These are phyloP conservation scores for Parnassius apollo DNA, from an alignment of 2,888 invertebrate species.

Conservation along the genomic window DNA sequence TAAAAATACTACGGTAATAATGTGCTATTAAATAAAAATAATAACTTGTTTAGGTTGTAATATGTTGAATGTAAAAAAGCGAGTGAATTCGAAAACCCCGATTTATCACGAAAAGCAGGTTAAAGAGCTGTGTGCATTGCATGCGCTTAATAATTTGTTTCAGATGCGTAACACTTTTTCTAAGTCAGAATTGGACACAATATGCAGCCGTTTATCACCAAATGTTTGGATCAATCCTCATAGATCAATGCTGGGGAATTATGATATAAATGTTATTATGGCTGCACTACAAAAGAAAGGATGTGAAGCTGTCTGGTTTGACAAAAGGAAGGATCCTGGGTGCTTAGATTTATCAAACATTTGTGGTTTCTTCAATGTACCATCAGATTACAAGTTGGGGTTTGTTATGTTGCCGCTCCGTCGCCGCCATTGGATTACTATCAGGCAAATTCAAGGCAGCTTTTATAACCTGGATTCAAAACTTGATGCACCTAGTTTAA, in stretches of 20 bases:
- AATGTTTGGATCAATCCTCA: conserved; percentile 97
- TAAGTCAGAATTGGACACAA: conserved; percentile 91
- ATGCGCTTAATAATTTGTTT: conserved; percentile 97
- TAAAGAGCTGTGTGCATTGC: conserved; percentile 95
- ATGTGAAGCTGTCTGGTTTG: conserved; percentile 97
- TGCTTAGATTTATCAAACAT: conserved; percentile 88
- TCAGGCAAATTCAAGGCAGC: conserved; percentile 88
- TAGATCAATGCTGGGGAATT: conserved; percentile 95
- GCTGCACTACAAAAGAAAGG: conserved; percentile 93
- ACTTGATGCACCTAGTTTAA: conserved; percentile 88
- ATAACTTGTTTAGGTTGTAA: conserved; percentile 28
- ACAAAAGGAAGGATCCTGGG: conserved; percentile 94
- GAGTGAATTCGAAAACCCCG: conserved; percentile 67
- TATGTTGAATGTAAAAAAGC: conserved; percentile 51
- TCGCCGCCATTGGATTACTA: conserved; percentile 95
- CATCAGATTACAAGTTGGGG: conserved; percentile 93
- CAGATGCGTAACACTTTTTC: conserved; percentile 88
- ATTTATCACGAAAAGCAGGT: conserved; percentile 91
- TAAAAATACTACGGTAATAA: neutral
- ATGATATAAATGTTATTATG: conserved; percentile 99
- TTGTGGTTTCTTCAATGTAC: conserved; percentile 95
- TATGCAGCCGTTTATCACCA: conserved; percentile 94
- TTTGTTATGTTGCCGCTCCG: conserved; percentile 92
- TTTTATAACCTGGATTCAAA: conserved; percentile 98
- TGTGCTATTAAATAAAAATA: conserved; percentile 1